Percentiles rank a stretch among this genome's conserved stretches.
These are phyloP conservation scores for Calliopum simillimum DNA, from an alignment of 2,888 invertebrate species.

Conservation along the genomic window DNA sequence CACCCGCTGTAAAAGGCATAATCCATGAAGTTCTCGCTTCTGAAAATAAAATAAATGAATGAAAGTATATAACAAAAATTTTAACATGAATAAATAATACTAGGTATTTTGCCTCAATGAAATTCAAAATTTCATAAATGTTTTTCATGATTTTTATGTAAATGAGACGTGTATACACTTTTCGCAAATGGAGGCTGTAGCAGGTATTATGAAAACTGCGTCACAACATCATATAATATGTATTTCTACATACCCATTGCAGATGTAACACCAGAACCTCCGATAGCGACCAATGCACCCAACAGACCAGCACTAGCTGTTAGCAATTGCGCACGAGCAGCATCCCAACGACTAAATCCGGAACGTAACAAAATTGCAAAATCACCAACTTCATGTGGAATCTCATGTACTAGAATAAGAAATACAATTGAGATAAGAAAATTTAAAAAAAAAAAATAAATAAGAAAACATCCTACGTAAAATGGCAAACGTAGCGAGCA, in stretches of 20 bases:
- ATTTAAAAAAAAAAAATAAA: background rate
- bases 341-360: constrained; percentile 94
- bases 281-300: constrained; percentile 88
- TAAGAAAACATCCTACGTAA: constrained; percentile 68
- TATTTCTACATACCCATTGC: constrained; percentile 83
- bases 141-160: no score
- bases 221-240: no score
- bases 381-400: constrained; percentile 99
- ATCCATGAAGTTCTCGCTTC: constrained; percentile 94
- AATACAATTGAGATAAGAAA: constrained; percentile 9
- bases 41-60: constrained; percentile 56
- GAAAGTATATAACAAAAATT: constrained; percentile 17
- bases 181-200: no score
- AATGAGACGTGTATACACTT: no score
- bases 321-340: constrained; percentile 92
- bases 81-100: background rate
- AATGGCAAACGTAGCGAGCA: constrained; percentile 94
- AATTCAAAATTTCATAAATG: no score
- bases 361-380: constrained; percentile 94
- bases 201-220: no score
- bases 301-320: constrained; percentile 91
- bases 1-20: constrained; percentile 97
- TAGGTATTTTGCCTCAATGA: no score
- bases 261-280: constrained; percentile 83
- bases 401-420: constrained; percentile 82